phyloP scores from a whole-genome alignment of 2,888 invertebrate species.

The Drosophila suboccidentalis region DNA sequence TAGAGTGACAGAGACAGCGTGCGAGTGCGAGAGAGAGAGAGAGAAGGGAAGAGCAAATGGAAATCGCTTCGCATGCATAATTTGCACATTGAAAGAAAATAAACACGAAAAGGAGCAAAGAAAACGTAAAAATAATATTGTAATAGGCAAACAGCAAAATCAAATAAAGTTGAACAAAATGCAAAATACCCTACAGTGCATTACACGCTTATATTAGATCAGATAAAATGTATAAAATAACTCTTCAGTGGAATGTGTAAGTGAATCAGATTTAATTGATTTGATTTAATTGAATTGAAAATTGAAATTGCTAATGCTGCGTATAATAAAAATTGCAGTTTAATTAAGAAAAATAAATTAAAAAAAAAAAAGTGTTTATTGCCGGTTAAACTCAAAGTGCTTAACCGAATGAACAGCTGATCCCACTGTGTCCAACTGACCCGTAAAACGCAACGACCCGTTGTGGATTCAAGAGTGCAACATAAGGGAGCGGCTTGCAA shows the following conservation, averaged over 20 bases:
- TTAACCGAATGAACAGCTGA: neutral
- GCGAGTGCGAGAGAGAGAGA: slow-evolving; percentile 2
- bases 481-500: slow-evolving; percentile 42
- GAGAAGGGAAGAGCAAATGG: slow-evolving; percentile 19
- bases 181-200: slow-evolving; percentile 22
- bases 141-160: slow-evolving; percentile 14
- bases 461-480: neutral
- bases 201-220: no score
- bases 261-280: no score
- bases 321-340: no score
- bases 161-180: slow-evolving; percentile 2
- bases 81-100: slow-evolving; percentile 39
- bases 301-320: no score
- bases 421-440: slow-evolving; percentile 1
- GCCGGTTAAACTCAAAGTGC: neutral
- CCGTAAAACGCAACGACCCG: slow-evolving; percentile 9
- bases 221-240: no score
- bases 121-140: slow-evolving; percentile 36
- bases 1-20: slow-evolving; percentile 6
- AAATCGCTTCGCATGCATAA: slow-evolving; percentile 59
- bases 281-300: no score
- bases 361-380: no score
- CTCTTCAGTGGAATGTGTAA: no score
- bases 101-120: slow-evolving; percentile 32
- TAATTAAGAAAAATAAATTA: no score